Evolutionary conservation across 2,113 vertebrate genomes (phyloP).

Genomic region (Azemiops feae): DNA sequence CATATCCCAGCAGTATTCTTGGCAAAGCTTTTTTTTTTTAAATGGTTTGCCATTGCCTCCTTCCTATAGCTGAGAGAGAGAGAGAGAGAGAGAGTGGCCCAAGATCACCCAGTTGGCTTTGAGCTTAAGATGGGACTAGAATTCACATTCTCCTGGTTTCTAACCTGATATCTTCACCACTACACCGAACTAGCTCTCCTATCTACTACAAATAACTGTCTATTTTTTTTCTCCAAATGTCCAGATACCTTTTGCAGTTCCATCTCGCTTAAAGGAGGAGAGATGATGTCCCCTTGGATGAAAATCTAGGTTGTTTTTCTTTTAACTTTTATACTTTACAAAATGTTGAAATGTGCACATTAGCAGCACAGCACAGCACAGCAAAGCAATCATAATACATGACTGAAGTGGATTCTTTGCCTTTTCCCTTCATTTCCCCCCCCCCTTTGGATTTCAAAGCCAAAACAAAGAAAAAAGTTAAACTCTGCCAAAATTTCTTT

Average conservation of each 20-base stretch:
- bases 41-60: neutral
- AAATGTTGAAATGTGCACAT: neutral
- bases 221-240: neutral
- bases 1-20: neutral
- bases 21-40: neutral
- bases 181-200: neutral
- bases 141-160: neutral
- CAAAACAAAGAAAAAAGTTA: neutral
- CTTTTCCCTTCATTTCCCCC: neutral
- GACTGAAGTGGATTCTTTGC: neutral
- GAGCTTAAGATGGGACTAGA: neutral
- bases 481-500: fast-evolving
- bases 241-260: neutral
- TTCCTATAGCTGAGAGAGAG: neutral
- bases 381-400: too few species aligned
- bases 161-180: neutral
- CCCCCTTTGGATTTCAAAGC: neutral
- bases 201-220: neutral
- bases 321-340: neutral
- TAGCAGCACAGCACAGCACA: neutral
- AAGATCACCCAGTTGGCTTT: neutral
- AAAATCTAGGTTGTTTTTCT: neutral
- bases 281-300: neutral
- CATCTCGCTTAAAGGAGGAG: neutral
- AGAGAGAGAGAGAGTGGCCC: neutral